Percentiles rank a stretch among this genome's conserved stretches.
Conservation (phyloP, 2,113 vertebrate species). For the Felis chaus region DNA sequence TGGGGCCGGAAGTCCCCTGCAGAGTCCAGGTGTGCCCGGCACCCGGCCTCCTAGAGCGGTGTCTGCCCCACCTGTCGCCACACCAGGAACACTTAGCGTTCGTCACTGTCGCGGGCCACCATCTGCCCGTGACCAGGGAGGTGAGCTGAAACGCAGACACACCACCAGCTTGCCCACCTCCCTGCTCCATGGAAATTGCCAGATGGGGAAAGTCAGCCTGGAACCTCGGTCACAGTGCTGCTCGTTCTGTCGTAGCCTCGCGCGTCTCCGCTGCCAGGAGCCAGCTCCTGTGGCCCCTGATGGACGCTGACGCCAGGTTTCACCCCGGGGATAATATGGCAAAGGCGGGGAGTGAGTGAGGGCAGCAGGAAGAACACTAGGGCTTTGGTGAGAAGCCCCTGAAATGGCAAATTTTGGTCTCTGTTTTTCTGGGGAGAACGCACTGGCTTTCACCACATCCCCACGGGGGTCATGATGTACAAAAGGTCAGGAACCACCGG, state of each 20-base stretch:
- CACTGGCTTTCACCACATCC: neutral
- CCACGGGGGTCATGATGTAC: neutral
- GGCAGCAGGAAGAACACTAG: neutral
- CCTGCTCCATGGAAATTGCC: neutral
- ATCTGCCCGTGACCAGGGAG: neutral
- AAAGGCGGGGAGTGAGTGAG: neutral
- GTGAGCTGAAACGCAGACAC: neutral
- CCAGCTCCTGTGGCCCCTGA: fast-evolving
- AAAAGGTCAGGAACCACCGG: neutral
- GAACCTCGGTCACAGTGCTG: neutral
- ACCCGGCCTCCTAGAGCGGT: neutral
- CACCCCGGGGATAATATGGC: neutral
- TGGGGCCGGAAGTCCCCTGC: neutral
- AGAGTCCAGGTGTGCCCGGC: neutral
- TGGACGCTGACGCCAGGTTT: neutral
- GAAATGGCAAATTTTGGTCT: neutral
- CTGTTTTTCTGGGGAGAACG: neutral
- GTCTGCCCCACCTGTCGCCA: neutral
- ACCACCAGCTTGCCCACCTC: neutral
- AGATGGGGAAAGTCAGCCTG: neutral
- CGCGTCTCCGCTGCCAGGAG: neutral
- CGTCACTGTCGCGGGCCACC: fast-evolving
- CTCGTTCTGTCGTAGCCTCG: fast-evolving
- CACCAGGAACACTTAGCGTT: neutral
- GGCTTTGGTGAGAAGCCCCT: neutral